Percentiles rank a stretch among this genome's conserved stretches.
These are phyloP conservation scores for Pseudoips prasinana DNA, from an alignment of 2,888 invertebrate genomes.

Conservation along the genomic window DNA sequence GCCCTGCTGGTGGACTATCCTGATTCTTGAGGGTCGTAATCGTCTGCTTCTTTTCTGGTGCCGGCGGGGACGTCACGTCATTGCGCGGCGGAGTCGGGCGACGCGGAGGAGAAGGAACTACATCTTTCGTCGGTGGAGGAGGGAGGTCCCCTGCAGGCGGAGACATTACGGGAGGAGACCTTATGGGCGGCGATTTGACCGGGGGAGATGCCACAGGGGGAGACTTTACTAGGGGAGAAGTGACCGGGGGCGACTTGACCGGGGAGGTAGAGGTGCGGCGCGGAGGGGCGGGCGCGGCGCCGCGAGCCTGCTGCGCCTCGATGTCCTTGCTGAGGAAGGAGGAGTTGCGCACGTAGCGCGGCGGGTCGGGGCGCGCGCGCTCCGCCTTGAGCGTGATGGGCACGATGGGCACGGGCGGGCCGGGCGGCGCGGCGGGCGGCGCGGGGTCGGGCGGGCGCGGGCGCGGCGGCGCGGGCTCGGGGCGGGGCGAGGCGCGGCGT, in stretches of 20 bases:
- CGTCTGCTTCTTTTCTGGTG: constrained; percentile 8
- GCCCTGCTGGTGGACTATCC: background rate
- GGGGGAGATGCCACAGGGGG: constrained; percentile 8
- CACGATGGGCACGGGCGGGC: constrained; percentile 18
- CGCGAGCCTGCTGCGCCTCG: constrained; percentile 47
- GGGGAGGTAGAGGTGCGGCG: constrained; percentile 14
- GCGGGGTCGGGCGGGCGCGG: constrained; percentile 20
- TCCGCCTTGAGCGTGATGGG: constrained; percentile 24
- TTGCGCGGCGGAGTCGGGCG: constrained; percentile 22
- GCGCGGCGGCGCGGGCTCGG: constrained; percentile 26
- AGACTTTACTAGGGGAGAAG: constrained; percentile 5
- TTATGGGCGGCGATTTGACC: background rate
- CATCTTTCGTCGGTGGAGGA: constrained; percentile 12
- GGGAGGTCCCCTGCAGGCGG: constrained; percentile 29
- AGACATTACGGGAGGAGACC: constrained; percentile 20
- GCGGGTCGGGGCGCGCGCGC: constrained; percentile 22
- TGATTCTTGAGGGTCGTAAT: constrained; percentile 3
- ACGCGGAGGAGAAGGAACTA: constrained; percentile 20
- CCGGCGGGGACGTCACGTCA: constrained; percentile 15
- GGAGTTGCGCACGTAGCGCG: constrained; percentile 55
- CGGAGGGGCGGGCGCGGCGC: constrained; percentile 9
- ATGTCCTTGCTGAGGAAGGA: constrained; percentile 62
- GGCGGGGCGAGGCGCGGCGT: constrained; percentile 60
- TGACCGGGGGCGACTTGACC: constrained; percentile 22
- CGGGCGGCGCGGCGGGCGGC: constrained; percentile 14